Conservation (phyloP, 2,888 invertebrate species). For the Opisthograptis luteolata region DNA sequence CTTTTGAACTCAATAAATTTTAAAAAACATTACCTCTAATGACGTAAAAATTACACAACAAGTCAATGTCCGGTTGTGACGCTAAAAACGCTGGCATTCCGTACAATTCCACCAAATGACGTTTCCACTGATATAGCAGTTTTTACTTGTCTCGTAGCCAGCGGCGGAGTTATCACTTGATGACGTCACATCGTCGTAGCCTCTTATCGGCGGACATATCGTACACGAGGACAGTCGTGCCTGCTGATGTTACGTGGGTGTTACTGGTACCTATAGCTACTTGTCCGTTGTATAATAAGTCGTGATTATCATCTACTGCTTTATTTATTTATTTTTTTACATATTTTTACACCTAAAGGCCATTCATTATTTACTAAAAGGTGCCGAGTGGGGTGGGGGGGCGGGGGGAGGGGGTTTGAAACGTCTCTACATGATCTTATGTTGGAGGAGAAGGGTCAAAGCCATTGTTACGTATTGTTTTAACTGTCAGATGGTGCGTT, state of each 20-base stretch:
- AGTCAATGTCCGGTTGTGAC: conserved; percentile 11
- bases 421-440: no score
- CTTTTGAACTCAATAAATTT: not conserved
- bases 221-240: conserved; percentile 26
- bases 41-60: not conserved
- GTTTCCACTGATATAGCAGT: conserved; percentile 7
- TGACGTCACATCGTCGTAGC: conserved; percentile 17
- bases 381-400: no score
- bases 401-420: no score
- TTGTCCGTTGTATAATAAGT: not conserved
- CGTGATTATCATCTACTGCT: not conserved
- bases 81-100: conserved; percentile 1
- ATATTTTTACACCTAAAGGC: no score
- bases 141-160: conserved; percentile 14
- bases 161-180: conserved; percentile 11
- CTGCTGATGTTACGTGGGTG: conserved; percentile 11
- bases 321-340: no score
- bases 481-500: no score
- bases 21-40: not conserved
- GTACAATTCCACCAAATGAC: conserved; percentile 18
- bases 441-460: no score
- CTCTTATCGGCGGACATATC: conserved; percentile 12
- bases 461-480: no score
- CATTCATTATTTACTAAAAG: no score
- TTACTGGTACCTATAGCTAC: not conserved